Base-by-base conservation (phyloP, 2,797 vertebrate genomes). In the Antennarius maculatus region DNA sequence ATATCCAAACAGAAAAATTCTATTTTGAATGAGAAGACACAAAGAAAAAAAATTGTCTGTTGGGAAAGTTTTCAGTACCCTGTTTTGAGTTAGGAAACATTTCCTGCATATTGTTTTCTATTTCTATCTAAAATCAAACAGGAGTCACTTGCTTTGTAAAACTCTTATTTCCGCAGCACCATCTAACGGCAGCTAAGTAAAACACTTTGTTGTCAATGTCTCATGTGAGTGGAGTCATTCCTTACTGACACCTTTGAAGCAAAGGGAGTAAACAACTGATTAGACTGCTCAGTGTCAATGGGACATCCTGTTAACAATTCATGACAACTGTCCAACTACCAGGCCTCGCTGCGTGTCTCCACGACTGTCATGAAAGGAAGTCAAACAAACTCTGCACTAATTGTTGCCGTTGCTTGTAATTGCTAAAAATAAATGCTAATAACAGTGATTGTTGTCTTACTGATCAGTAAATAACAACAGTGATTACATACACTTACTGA, bases 231-330 rank as follows among this genome's bases (percentile, higher is more conserved):
- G 31, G 55, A 86, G 79, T 53, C 67, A 72, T 87, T 83, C 76
- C 63, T 82, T 65, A 58, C 70, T 66, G 83, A 86, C 64, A 74
- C 79, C 81, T 85, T 55, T 56, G 71, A 80, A 74, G 45, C 67
- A 70, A 51, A n/a, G 52, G 42, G 71, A 76, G 81, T 80, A 90
- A 93, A 91, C 91, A 91, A 83, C 88, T 88, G 89, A 92, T 93
- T 90, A 88, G 77, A 90, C 86, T 84, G 65, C 28, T 42, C 56
- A 83, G 61, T 72, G 81, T 92, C 86, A 90, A 74, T 84, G 79
- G 85, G 86, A 92, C 50, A 81, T 91, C 90, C 89, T 86, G 85
- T 57, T 78, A 69, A 47, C 73, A 80, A 77, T 81, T 86, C 74
- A 83, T 74, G 80, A 87, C 77, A 82, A 71, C 28, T 71, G 82